These are phyloP conservation scores for Diaprepes abbreviatus DNA, from an alignment of 2,888 invertebrate species.

Conservation along the genomic window DNA sequence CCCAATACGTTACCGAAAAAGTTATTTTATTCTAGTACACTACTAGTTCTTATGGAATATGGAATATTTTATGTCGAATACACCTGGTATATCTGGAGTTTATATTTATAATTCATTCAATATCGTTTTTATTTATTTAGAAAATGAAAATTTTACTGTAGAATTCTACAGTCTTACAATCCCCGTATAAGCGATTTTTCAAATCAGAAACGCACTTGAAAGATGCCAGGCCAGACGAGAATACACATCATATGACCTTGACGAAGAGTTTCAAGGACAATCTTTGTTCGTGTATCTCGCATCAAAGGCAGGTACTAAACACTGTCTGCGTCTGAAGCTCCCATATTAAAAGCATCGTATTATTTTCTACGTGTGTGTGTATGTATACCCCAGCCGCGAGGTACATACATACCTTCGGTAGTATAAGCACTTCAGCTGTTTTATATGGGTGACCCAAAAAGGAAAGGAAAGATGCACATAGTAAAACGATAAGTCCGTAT, in stretches of 20 bases:
- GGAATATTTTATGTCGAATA: no score
- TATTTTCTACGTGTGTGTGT: neutral
- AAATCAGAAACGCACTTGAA: conserved; percentile 29
- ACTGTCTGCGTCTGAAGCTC: conserved; percentile 37
- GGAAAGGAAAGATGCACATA: conserved; percentile 1
- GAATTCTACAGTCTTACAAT: neutral
- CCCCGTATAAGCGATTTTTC: conserved; percentile 37
- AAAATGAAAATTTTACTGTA: no score
- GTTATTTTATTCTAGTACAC: no score
- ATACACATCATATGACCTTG: conserved; percentile 40
- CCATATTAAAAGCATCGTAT: neutral
- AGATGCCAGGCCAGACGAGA: conserved; percentile 40
- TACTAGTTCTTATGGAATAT: no score
- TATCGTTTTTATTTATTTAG: no score
- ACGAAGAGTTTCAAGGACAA: conserved; percentile 46
- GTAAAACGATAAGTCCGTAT: no score
- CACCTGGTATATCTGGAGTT: no score
- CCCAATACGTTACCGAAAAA: no score
- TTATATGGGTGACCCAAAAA: conserved; percentile 33
- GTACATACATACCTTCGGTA: neutral
- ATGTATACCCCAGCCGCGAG: neutral
- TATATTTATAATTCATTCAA: no score
- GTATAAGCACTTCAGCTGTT: conserved; percentile 33
- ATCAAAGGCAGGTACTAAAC: conserved; percentile 47
- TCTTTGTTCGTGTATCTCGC: conserved; percentile 47